Base-by-base conservation (phyloP, 2,797 vertebrate species). In the Aldrovandia affinis region DNA sequence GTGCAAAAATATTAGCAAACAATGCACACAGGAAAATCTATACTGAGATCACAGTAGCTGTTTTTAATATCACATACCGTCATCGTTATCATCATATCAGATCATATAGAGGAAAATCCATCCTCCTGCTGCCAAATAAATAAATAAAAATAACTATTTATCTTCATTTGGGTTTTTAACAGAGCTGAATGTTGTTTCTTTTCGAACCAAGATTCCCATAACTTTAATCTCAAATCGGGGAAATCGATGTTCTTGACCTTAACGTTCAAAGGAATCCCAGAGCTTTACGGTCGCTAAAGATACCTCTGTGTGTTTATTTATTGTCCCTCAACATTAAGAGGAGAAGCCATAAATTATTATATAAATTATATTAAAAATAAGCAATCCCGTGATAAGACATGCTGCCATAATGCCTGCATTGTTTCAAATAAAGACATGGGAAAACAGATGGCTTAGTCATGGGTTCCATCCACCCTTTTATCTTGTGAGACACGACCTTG, bases 381-480 rank as follows among this genome's bases (percentile, higher is more conserved):
- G 44, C 83, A 36, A 80, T 83, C 42, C 57, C 36, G 42, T 83
- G 84, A 89, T 84, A 83, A 85, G 83, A 52, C n/a, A 75, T 22
- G 44, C 52, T 44, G 52, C 42, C 10, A 7, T 83, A 78, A 81
- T 78, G 73, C 84, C 83, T 73, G 61, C 86, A 83, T 80, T 77
- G 44, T 68, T 82, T 83, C 70, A 22, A 81, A 33, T 50, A 75
- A 73, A 81, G 44, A 61, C 75, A 50, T 57, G 75, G 73, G 50
- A 78, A 78, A 88, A 86, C 85, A 89, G 85, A 86, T 89, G 84
- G 86, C 30, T 59, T 14, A n/a, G 83, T 79, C 78, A 82, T 83
- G 36, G 81, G 83, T 59, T 61, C 39, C 4, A 50, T 83, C 82
- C 73, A 81, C 33, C 73, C 80, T 42, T 84, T 52, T 80, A 59